Evolutionary conservation across 2,113 vertebrate species (phyloP).

Genomic region (Balaeniceps rex): DNA sequence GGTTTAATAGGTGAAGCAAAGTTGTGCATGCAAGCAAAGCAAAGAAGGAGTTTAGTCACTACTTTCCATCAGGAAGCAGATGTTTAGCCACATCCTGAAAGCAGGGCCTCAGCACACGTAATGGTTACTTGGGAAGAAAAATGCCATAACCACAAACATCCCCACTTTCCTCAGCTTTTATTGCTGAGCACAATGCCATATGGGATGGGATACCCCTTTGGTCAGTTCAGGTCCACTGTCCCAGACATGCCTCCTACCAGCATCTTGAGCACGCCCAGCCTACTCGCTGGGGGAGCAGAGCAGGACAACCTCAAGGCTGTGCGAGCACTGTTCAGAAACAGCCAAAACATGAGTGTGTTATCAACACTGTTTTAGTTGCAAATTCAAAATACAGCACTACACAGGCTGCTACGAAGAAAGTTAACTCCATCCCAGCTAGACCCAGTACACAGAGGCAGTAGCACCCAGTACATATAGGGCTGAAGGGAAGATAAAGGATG

Average conservation of each 20-base stretch:
- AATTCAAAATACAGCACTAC: not conserved
- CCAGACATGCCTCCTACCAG: not conserved
- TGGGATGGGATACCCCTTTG: not conserved
- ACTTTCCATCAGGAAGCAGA: not conserved
- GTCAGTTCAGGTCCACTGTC: not conserved
- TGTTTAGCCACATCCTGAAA: not conserved
- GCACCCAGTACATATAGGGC: not conserved
- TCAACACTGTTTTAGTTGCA: not conserved
- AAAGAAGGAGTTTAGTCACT: not conserved
- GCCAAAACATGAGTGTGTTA: not conserved
- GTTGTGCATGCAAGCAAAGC: not conserved
- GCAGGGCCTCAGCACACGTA: not conserved
- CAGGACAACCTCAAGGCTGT: not conserved
- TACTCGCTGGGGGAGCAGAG: not conserved
- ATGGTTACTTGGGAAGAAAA: not conserved
- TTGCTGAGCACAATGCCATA: not conserved
- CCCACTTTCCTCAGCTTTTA: not conserved
- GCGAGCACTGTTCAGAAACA: not conserved
- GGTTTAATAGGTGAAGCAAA: not conserved
- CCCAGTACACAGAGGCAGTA: not conserved
- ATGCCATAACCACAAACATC: rapidly evolving
- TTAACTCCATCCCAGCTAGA: not conserved
- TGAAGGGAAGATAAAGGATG: not conserved
- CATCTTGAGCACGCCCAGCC: not conserved
- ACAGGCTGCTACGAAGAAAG: not conserved